These are phyloP conservation scores for Cettia cetti DNA, from an alignment of 2,113 vertebrate species.

Conservation along the genomic window DNA sequence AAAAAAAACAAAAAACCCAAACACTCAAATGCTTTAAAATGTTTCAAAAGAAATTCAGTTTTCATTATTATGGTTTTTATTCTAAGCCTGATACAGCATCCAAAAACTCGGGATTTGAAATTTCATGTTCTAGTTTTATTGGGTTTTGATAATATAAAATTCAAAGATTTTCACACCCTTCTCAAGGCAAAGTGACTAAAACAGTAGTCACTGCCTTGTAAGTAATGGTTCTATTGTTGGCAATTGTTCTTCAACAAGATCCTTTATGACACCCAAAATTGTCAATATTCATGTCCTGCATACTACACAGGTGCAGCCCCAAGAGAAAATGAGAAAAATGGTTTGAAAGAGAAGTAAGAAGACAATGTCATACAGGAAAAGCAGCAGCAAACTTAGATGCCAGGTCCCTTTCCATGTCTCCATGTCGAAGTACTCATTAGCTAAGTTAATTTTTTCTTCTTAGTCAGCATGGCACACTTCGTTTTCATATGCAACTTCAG, in stretches of 20 bases:
- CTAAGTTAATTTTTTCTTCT: not conserved
- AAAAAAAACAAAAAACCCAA: rapidly evolving
- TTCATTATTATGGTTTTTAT: not conserved
- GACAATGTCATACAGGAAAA: not conserved
- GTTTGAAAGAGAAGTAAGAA: not conserved
- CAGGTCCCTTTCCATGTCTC: not conserved
- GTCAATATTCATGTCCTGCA: not conserved
- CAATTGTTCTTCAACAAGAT: not conserved
- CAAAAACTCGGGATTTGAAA: not conserved
- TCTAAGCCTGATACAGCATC: not conserved
- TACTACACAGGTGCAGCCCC: not conserved
- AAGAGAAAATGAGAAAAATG: not conserved
- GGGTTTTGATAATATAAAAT: not conserved
- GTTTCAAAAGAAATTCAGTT: not conserved
- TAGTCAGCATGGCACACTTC: not conserved
- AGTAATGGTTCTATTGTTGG: not conserved
- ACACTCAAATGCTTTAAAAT: not conserved
- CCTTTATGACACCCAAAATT: not conserved
- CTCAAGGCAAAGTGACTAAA: not conserved
- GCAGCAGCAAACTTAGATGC: not conserved
- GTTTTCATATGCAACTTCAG: not conserved
- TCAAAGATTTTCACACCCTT: not conserved
- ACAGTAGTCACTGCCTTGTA: not conserved
- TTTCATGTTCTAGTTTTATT: too few species aligned
- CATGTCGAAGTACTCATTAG: not conserved